Evolutionary conservation across 2,113 vertebrate species (phyloP), one percentile per base, ranked within the genome.

Genomic region (Triplophysa siluroides): DNA sequence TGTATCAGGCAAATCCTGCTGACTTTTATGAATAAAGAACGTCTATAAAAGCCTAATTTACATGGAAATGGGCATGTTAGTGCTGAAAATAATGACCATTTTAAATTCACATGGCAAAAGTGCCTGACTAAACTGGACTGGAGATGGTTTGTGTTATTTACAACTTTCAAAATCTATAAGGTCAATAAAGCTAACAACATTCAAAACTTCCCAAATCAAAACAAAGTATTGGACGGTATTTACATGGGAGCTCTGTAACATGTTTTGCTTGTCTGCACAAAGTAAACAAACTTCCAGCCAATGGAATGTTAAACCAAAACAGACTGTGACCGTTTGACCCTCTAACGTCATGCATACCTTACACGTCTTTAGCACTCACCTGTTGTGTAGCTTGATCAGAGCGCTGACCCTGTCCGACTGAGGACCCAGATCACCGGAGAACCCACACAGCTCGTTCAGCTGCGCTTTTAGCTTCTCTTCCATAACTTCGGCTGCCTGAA

Each of bases 361-460:
- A 62, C 54, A 63, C 50, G 52, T 52, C 65, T 45, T 38, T 26
- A 69, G 24, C 13, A 41, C 81, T 85, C 90, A 99, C 97, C 97
- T 96, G 90, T 99, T 98, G 89, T 98, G 97, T 74, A 97, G 96
- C 69, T 97, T 98, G 90, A 98, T 98, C 66, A 97, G 87, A 2
- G 91, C 92, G 10, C 97, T 98, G 85, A 99, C 96, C 73, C 95
- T 94, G 60, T 94, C 93, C 38, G 97, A 97, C 68, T 97, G 93
- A 24, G 91, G 81, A 81, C 93, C 94, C 81, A 98, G 87, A 87
- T 99, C 97, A 82, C 91, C 93, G 86, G 98, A 96, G 92, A 96
- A 99, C 43, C 91, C 94, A 87, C 96, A 98, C 63, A 99, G 95
- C 76, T 97, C 95, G 82, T 98, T 97, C 66, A 98, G 89, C 64